phyloP scores from a whole-genome alignment of 2,888 invertebrate species.

The Aporophyla nigra region DNA sequence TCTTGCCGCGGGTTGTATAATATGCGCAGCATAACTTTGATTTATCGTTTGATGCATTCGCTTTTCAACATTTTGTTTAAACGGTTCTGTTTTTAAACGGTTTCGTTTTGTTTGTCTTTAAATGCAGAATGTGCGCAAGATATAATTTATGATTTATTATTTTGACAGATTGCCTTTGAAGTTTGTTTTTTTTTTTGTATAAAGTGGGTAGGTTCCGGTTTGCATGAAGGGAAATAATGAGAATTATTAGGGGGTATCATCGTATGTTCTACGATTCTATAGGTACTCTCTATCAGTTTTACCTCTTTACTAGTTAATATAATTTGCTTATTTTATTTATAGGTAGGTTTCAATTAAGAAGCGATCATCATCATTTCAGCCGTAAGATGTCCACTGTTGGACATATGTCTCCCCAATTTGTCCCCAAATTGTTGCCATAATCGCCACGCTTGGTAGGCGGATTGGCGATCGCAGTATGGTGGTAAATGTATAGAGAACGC shows the following conservation, averaged over 20 bases:
- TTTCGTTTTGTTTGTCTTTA: not conserved
- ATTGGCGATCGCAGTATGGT: too few species aligned
- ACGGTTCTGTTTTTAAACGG: constrained; percentile 8
- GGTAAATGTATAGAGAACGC: too few species aligned
- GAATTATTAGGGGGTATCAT: not conserved
- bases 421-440: too few species aligned
- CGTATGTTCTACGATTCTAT: not conserved
- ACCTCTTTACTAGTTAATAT: not conserved
- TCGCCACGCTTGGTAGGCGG: too few species aligned
- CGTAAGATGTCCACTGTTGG: too few species aligned
- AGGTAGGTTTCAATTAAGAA: not conserved
- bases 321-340: too few species aligned
- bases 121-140: constrained; percentile 14
- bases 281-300: too few species aligned
- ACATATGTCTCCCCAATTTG: too few species aligned
- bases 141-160: constrained; percentile 22
- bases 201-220: constrained; percentile 5
- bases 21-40: constrained; percentile 69
- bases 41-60: constrained; percentile 67
- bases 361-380: too few species aligned
- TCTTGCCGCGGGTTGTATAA: constrained; percentile 65
- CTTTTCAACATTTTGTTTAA: constrained; percentile 26
- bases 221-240: not conserved
- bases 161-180: constrained; percentile 11
- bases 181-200: not conserved